These are phyloP conservation scores for Myxocyprinus asiaticus DNA, from an alignment of 2,113 vertebrate genomes.

Conservation along the genomic window DNA sequence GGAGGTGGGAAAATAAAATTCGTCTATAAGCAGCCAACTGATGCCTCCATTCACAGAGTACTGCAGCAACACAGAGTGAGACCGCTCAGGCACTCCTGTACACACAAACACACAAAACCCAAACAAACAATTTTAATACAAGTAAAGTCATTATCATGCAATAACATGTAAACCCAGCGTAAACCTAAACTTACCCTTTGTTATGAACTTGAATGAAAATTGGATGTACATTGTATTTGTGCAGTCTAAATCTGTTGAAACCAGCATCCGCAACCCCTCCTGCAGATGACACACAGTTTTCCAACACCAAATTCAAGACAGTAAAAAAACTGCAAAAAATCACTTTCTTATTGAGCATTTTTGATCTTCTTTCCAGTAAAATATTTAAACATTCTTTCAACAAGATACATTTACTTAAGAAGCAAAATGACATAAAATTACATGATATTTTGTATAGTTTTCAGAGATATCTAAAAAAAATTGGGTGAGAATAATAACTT, in stretches of 20 bases:
- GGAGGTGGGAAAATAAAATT: constrained; percentile 94
- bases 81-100: constrained; percentile 90
- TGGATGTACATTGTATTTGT: constrained; percentile 91
- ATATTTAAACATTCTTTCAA: too few relatives aligned
- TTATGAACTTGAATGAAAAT: constrained; percentile 95
- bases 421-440: too few relatives aligned
- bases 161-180: too few relatives aligned
- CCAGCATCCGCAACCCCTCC: constrained; percentile 93
- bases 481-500: too few relatives aligned
- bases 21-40: constrained; percentile 93
- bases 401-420: too few relatives aligned
- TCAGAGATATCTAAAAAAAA: too few relatives aligned
- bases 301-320: background rate
- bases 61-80: constrained; percentile 93
- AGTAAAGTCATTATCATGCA: too few relatives aligned
- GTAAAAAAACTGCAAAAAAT: background rate
- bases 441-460: too few relatives aligned
- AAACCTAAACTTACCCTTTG: constrained; percentile 80
- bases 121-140: background rate
- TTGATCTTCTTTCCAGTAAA: too few relatives aligned
- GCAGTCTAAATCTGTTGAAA: constrained; percentile 93
- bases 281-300: constrained; percentile 55
- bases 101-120: constrained; percentile 3
- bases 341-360: too few relatives aligned
- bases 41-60: constrained; percentile 94